These are phyloP conservation scores for Drosophila kepulauana DNA, from an alignment of 1,140 invertebrate genomes.

Conservation along the genomic window DNA sequence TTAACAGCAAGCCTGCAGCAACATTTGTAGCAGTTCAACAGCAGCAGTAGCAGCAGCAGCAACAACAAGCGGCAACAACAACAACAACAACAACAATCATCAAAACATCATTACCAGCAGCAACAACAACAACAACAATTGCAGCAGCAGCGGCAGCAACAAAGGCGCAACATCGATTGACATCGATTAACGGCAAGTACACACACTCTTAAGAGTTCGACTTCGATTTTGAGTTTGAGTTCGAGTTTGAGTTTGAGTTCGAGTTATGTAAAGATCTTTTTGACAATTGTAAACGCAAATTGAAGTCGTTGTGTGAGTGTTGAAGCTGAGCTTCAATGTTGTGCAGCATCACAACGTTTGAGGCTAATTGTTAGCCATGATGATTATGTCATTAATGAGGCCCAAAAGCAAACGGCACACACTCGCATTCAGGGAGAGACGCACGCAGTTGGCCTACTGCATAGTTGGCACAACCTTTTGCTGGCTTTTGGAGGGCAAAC, in stretches of 20 bases:
- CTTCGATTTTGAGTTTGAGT: too few relatives aligned
- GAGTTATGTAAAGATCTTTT: neutral
- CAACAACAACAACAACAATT: constrained; percentile 47
- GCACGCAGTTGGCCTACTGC: constrained; percentile 40
- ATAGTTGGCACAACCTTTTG: constrained; percentile 66
- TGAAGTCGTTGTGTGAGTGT: neutral
- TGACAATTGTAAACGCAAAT: neutral
- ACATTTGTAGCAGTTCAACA: constrained; percentile 33
- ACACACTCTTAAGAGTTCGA: neutral
- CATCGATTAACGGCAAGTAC: constrained; percentile 78
- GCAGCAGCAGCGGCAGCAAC: constrained; percentile 46
- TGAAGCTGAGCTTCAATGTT: constrained; percentile 4
- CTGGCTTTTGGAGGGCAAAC: constrained; percentile 78
- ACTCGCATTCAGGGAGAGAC: constrained; percentile 1
- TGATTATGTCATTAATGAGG: constrained; percentile 47
- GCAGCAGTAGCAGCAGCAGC: constrained; percentile 28
- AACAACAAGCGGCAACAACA: neutral
- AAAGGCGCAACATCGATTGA: constrained; percentile 74
- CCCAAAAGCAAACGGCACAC: constrained; percentile 16
- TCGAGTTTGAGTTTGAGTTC: neutral
- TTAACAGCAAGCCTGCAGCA: constrained; percentile 38
- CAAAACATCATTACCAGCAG: constrained; percentile 19
- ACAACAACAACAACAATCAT: constrained; percentile 15
- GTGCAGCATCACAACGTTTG: neutral
- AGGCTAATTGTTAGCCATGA: constrained; percentile 35